Percentiles rank a stretch among this genome's conserved stretches.
Conservation (phyloP, 2,797 vertebrate genomes). For the Propithecus deckenii region DNA sequence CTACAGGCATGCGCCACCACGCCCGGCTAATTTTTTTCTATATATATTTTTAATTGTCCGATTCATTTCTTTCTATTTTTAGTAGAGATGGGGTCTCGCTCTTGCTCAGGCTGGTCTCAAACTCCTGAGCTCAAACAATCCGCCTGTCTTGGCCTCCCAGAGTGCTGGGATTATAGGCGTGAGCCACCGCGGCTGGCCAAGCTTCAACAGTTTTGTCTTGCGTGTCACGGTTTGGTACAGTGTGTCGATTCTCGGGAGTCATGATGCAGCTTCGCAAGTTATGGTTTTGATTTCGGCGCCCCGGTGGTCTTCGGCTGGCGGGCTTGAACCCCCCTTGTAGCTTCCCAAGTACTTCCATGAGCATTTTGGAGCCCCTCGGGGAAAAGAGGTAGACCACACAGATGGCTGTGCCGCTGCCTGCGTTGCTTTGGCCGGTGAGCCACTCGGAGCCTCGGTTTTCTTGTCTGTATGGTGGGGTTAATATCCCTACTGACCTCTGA, state of each 20-base stretch:
- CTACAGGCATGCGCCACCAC: too few species aligned
- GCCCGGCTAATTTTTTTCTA: too few species aligned
- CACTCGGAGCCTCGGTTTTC: neutral
- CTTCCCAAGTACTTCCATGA: neutral
- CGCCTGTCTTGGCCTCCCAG: too few species aligned
- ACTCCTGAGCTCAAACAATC: too few species aligned
- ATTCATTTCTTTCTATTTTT: too few species aligned
- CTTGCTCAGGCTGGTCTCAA: too few species aligned
- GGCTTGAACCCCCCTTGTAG: neutral
- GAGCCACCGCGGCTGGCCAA: too few species aligned
- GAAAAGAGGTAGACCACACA: neutral
- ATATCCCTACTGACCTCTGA: neutral
- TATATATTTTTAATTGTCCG: too few species aligned
- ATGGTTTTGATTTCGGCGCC: neutral
- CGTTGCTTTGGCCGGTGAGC: neutral
- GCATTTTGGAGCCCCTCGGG: neutral
- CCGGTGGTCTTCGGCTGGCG: neutral
- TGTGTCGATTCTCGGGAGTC: neutral
- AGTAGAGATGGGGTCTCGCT: too few species aligned
- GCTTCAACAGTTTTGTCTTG: neutral
- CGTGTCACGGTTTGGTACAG: fast-evolving
- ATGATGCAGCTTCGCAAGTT: neutral
- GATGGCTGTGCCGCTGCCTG: neutral
- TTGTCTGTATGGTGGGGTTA: neutral
- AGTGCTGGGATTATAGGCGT: too few species aligned